These are phyloP conservation scores for Hydrozoanthus gracilis DNA, from an alignment of 92 coral and sea anemone species.

Conservation along the genomic window DNA sequence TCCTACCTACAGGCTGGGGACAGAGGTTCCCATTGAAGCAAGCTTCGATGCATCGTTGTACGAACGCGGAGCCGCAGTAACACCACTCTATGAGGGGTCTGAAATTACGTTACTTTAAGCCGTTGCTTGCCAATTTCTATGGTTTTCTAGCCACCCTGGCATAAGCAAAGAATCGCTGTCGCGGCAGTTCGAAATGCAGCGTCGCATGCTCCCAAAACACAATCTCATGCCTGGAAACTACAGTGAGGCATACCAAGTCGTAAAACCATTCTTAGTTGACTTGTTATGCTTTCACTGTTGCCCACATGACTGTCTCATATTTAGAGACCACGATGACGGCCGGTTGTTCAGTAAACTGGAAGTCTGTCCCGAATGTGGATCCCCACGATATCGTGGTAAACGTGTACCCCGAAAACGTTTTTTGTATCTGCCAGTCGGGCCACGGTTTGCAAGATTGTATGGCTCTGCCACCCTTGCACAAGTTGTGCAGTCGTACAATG, in stretches of 20 bases:
- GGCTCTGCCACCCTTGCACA: slow-evolving; percentile 57
- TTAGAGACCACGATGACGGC: slow-evolving; percentile 29
- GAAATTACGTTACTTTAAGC: slow-evolving; percentile 32
- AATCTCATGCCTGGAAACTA: neutral
- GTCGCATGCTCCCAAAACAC: slow-evolving; percentile 14
- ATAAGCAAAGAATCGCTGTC: slow-evolving; percentile 50
- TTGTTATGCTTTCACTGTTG: slow-evolving; percentile 40
- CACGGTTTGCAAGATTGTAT: slow-evolving; percentile 36
- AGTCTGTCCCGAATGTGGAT: slow-evolving; percentile 43
- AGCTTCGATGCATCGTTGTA: slow-evolving; percentile 21
- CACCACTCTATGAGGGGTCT: slow-evolving; percentile 46
- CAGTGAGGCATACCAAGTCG: slow-evolving; percentile 33
- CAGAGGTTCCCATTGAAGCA: neutral
- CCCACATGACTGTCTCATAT: slow-evolving; percentile 36
- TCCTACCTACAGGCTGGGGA: neutral
- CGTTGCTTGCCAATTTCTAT: slow-evolving; percentile 46
- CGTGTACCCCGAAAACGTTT: slow-evolving; percentile 33
- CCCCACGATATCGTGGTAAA: neutral
- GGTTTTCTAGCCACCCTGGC: slow-evolving; percentile 51
- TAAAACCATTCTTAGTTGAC: slow-evolving; percentile 39
- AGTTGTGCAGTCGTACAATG: slow-evolving; percentile 39
- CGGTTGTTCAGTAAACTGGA: slow-evolving; percentile 3
- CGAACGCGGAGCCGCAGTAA: slow-evolving; percentile 1
- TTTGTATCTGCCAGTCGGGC: slow-evolving; percentile 35
- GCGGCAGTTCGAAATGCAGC: slow-evolving; percentile 18